A percentile compares a stretch with the other conserved stretches of the same genome.
Conservation (phyloP, 1,140 invertebrate species). For the Drosophila ananassae region DNA sequence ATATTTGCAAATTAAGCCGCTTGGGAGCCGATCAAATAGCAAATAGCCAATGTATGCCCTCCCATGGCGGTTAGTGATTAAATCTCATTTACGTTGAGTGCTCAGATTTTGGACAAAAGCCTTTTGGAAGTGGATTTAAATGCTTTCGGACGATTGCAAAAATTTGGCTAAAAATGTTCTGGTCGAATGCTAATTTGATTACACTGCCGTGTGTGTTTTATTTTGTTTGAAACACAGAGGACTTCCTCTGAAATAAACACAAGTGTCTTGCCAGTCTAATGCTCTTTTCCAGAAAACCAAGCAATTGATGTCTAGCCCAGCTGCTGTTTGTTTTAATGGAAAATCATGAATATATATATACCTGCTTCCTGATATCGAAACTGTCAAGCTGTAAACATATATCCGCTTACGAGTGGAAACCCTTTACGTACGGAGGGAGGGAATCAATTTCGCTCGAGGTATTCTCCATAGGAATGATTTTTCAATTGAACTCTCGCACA, state of each 20-base stretch:
- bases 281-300: conserved; percentile 6
- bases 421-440: conserved; percentile 6
- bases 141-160: background rate
- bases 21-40: conserved; percentile 43
- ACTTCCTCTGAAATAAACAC: background rate
- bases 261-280: background rate
- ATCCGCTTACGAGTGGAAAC: conserved; percentile 20
- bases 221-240: background rate
- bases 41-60: conserved; percentile 2
- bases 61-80: conserved; percentile 37
- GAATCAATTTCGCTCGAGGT: conserved; percentile 48
- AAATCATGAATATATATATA: conserved; percentile 7
- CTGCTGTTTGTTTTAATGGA: conserved; percentile 33
- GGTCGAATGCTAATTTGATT: background rate
- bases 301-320: conserved; percentile 30
- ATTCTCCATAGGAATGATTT: conserved; percentile 37
- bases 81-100: conserved; percentile 44
- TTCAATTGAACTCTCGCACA: conserved; percentile 45
- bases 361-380: conserved; percentile 32
- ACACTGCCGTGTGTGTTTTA: background rate
- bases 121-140: conserved; percentile 18
- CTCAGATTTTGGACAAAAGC: conserved; percentile 24
- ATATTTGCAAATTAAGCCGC: conserved; percentile 77
- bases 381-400: conserved; percentile 55
- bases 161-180: conserved; percentile 9